Base-by-base conservation (phyloP, 2,888 invertebrate genomes). In the Furcula furcula region DNA sequence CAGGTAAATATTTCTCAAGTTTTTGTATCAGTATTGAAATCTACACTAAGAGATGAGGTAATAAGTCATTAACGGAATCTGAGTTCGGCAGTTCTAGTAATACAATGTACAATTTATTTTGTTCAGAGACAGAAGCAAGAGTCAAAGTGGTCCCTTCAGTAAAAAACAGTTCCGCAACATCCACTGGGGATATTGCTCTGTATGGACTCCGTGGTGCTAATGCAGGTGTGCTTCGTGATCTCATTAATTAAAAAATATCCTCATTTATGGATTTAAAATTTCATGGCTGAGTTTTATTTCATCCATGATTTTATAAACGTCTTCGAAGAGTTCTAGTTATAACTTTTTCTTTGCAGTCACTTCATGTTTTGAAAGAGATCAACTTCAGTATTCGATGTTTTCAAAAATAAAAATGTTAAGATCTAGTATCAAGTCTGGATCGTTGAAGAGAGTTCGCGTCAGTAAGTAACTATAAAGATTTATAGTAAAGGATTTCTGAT, bases 171-270 rank as follows among this genome's bases (percentile, higher is more conserved):
- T 49, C 46, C 7, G 35, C 32, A 7, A 40, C 29, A 7, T 21
- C 37, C 2, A 43, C 35, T 22, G 34, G 34, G 1, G 36, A 54
- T 2, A 37, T 49, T 3, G 25, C 47, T 3, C 54, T 41, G 15
- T 49, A 46, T 29, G 54, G 37, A 13, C 51, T 54, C 3, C 27
- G n/a, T 12, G 50, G 40, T 9, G 37, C 31, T 1, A 50, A 53
- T 27, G 56, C 51, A 26, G 60, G 63, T 51, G 34, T 30, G 9
- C 4, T 10, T n/a, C n/a, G n/a, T n/a, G n/a, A n/a, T n/a, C n/a
- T n/a, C n/a, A n/a, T n/a, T n/a, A n/a, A n/a, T n/a, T n/a, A n/a
- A n/a, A n/a, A n/a, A n/a, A n/a, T n/a, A n/a, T n/a, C n/a, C n/a
- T n/a, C n/a, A n/a, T n/a, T n/a, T n/a, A n/a, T n/a, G n/a, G n/a